Percentiles rank a stretch among this genome's conserved stretches.
These are phyloP conservation scores for Drosophila buzzatii DNA, from an alignment of 2,888 invertebrate genomes.

Conservation along the genomic window DNA sequence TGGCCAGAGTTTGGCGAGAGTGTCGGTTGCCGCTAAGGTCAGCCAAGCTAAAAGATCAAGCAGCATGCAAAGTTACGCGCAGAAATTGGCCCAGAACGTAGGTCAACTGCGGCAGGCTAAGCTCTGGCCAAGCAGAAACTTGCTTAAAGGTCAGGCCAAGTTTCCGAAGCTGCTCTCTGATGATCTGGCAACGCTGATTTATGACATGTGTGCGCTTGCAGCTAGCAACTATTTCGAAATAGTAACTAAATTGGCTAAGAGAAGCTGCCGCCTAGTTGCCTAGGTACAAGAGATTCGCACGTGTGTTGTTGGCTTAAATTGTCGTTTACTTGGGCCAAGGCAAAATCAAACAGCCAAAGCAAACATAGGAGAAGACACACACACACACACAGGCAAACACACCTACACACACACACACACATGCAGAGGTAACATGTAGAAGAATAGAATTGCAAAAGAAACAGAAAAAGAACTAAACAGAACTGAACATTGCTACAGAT, in stretches of 20 bases:
- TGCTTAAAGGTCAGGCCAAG: constrained; percentile 31
- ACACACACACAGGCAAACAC: constrained; percentile 15
- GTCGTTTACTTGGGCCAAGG: constrained; percentile 45
- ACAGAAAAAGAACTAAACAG: constrained; percentile 35
- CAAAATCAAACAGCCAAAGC: constrained; percentile 51
- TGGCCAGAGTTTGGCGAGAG: constrained; percentile 33
- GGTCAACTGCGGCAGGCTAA: constrained; percentile 28
- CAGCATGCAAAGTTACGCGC: constrained; percentile 43
- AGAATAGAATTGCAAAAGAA: constrained; percentile 31
- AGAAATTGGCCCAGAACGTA: constrained; percentile 23
- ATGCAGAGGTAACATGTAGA: constrained; percentile 15
- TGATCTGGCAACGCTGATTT: constrained; percentile 19
- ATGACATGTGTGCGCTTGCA: not conserved
- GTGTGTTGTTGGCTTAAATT: constrained; percentile 56
- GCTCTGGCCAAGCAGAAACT: constrained; percentile 12
- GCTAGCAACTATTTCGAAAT: not conserved
- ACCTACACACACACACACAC: constrained; percentile 22
- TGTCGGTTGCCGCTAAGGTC: constrained; percentile 36
- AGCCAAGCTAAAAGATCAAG: constrained; percentile 37
- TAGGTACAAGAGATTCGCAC: constrained; percentile 53
- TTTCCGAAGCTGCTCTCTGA: not conserved
- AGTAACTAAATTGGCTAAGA: not conserved
- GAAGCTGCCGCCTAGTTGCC: not conserved
- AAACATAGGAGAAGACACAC: constrained; percentile 30
- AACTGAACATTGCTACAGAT: constrained; percentile 66